phyloP scores from a whole-genome alignment of 1,140 invertebrate genomes.

The Neodiprion pinetum region DNA sequence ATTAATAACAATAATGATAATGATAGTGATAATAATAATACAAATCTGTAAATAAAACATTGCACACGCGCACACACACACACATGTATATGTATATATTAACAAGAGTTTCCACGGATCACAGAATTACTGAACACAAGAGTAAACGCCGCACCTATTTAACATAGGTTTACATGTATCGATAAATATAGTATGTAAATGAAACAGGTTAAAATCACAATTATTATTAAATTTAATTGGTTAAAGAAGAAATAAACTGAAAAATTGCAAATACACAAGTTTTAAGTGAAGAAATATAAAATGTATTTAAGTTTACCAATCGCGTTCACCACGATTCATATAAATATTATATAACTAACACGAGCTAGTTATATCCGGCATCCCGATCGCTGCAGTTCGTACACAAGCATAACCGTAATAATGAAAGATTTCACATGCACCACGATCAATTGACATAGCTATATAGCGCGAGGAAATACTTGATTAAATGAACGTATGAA shows the following conservation, averaged over 20 bases:
- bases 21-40: neutral
- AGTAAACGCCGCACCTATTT: neutral
- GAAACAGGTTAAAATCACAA: too few species aligned
- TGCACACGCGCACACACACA: neutral
- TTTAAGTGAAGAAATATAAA: neutral
- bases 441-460: too few species aligned
- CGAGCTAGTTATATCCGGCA: too few species aligned
- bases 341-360: too few species aligned
- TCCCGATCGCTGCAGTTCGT: too few species aligned
- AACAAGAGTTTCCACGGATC: neutral
- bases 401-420: too few species aligned
- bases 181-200: too few species aligned
- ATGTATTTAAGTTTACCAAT: neutral
- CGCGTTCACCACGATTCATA: too few species aligned
- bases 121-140: neutral
- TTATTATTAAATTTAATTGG: neutral
- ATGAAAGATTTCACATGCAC: too few species aligned
- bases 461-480: neutral
- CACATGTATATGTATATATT: neutral
- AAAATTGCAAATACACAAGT: neutral
- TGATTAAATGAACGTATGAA: neutral
- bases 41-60: neutral
- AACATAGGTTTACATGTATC: neutral
- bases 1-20: neutral
- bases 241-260: neutral